Conservation (phyloP, 2,797 vertebrate genomes). For the Diplodus puntazzo region DNA sequence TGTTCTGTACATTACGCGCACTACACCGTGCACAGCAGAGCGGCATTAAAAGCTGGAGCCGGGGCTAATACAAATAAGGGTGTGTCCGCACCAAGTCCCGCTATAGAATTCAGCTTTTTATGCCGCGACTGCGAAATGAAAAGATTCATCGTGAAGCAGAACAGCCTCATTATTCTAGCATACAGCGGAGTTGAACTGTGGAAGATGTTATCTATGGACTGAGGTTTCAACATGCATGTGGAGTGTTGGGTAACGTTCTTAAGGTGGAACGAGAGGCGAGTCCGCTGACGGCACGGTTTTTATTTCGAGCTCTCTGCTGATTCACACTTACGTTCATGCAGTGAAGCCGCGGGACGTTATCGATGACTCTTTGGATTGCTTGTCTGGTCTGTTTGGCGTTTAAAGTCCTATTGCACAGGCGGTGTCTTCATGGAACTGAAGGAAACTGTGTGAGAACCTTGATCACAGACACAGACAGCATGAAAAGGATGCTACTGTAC, state of each 20-base stretch:
- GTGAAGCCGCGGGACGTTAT: not conserved
- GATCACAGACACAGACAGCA: too few species aligned
- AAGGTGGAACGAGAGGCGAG: not conserved
- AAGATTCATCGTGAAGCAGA: constrained; percentile 36
- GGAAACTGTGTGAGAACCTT: too few species aligned
- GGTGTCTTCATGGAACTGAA: not conserved
- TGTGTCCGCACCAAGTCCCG: constrained; percentile 40
- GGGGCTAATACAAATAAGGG: constrained; percentile 53
- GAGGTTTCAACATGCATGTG: not conserved
- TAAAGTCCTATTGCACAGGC: too few species aligned
- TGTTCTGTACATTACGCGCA: constrained; percentile 26
- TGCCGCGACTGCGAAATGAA: constrained; percentile 35
- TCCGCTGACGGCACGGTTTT: not conserved
- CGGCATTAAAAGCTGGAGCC: constrained; percentile 22
- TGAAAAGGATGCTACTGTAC: not conserved
- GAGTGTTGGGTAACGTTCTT: not conserved
- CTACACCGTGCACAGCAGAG: constrained; percentile 9
- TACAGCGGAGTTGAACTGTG: not conserved
- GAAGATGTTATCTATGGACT: constrained; percentile 14
- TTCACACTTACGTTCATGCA: not conserved
- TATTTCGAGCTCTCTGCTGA: not conserved
- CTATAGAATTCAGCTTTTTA: constrained; percentile 32
- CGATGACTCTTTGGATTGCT: rapidly evolving
- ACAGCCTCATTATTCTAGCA: constrained; percentile 14
- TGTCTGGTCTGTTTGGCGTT: not conserved